Conservation (phyloP, 2,888 invertebrate species). For the Phymatocera aterrima region DNA sequence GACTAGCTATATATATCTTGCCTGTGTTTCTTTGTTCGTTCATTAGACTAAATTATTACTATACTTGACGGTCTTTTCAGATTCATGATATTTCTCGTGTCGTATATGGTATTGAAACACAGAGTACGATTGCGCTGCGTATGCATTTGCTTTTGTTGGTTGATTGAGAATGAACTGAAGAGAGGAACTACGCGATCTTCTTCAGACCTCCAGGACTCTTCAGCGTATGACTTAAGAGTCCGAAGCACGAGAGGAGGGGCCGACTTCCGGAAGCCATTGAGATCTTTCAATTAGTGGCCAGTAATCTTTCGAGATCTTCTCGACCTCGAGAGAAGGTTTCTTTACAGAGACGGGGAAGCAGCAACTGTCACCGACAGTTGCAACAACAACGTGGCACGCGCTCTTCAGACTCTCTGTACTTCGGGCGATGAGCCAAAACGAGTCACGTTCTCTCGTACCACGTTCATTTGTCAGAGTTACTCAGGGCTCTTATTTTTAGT, state of each 20-base stretch:
- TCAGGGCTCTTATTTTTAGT: slow-evolving; percentile 21
- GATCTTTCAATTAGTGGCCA: slow-evolving; percentile 39
- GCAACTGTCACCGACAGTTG: slow-evolving; percentile 40
- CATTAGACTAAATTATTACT: too few species aligned
- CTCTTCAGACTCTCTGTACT: neutral
- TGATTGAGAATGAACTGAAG: neutral
- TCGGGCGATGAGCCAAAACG: slow-evolving; percentile 4
- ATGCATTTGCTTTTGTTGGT: neutral
- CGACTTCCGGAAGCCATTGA: slow-evolving; percentile 46
- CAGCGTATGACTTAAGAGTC: neutral
- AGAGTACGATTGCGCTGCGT: too few species aligned
- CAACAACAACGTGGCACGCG: slow-evolving; percentile 38
- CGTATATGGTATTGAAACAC: too few species aligned
- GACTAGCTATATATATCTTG: too few species aligned
- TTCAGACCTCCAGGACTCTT: neutral
- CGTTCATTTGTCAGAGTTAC: neutral
- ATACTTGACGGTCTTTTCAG: too few species aligned
- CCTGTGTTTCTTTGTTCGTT: neutral
- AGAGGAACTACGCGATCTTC: neutral
- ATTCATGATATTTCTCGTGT: too few species aligned
- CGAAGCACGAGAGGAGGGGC: neutral
- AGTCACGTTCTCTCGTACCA: slow-evolving; percentile 21
- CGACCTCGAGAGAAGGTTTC: neutral
- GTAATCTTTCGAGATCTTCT: slow-evolving; percentile 37
- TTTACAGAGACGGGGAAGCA: slow-evolving; percentile 2